Conservation (phyloP, 2,113 vertebrate genomes). For the Petroica traversi region DNA sequence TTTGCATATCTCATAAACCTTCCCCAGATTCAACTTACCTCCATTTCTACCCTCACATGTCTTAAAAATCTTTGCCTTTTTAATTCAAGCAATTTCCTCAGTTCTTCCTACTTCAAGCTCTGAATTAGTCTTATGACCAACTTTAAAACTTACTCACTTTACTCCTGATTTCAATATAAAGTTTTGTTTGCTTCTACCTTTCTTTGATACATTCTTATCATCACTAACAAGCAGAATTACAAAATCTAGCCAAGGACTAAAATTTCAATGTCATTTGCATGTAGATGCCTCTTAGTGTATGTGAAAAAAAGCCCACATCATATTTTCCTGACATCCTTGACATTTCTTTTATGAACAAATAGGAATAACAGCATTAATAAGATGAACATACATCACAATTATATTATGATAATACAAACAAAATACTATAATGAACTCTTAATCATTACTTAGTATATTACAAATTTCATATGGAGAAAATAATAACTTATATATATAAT, state of each 20-base stretch:
- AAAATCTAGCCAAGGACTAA: neutral
- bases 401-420: constrained; percentile 55
- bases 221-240: neutral
- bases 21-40: neutral
- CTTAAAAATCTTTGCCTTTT: neutral
- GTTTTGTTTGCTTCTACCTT: neutral
- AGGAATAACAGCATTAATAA: constrained; percentile 34
- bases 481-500: constrained; percentile 68
- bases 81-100: neutral
- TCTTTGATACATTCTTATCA: neutral
- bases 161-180: neutral
- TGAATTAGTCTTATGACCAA: neutral
- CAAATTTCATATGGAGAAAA: constrained; percentile 63
- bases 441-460: constrained; percentile 71
- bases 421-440: constrained; percentile 61
- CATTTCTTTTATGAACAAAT: constrained; percentile 27
- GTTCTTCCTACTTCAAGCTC: neutral
- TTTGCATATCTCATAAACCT: neutral
- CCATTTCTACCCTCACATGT: neutral
- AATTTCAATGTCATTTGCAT: neutral
- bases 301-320: neutral
- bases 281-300: neutral
- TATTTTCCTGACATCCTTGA: neutral
- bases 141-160: neutral
- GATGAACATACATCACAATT: constrained; percentile 65